Evolutionary conservation across 2,797 vertebrate genomes (phyloP), one percentile per base, ranked within the genome.

Genomic region (Liparis tanakae): DNA sequence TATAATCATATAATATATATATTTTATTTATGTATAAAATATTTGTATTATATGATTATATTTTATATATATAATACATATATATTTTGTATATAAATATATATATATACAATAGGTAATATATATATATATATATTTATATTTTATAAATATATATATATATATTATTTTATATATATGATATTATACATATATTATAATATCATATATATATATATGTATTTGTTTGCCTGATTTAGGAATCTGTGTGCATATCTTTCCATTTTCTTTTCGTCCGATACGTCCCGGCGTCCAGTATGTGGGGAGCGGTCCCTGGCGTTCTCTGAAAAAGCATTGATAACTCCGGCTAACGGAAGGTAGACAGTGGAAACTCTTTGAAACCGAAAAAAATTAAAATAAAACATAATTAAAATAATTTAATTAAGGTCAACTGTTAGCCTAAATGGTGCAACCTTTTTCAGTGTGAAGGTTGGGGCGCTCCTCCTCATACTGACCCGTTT

Each of bases 271-370:
- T 44, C 12, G 22, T 44, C 18, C 36, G 2, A 14, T 6, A 53
- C 6, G 44, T 15, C 25, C 37, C 46, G 25, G 25, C 25, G 25
- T 30, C 7, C 34, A 25, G 50, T 22, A 54, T 18, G 37, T 30
- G 39, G 54, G 25, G 51, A 44, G 22, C 0, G 22, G 46, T 54
- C 17, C 18, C 64, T 36, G 36, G 4, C 53, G 6, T 43, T 20
- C 41, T 65, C 60, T 70, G 70, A 54, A 67, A 46, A 70, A 70
- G 48, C 43, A 70, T 60, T 7, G 15, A 44, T 44, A 44, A 17
- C 5, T 15, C 14, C 9, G 15, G 15, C 30, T 33, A 57, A 36
- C 36, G 7, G 17, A 17, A 44, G 7, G 6, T 17, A 44, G 12
- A 44, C 7, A 17, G 43, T 44, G 43, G 43, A 14, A 44, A 44